Evolutionary conservation across 2,888 invertebrate genomes (phyloP).

Genomic region (Drosophila eohydei): DNA sequence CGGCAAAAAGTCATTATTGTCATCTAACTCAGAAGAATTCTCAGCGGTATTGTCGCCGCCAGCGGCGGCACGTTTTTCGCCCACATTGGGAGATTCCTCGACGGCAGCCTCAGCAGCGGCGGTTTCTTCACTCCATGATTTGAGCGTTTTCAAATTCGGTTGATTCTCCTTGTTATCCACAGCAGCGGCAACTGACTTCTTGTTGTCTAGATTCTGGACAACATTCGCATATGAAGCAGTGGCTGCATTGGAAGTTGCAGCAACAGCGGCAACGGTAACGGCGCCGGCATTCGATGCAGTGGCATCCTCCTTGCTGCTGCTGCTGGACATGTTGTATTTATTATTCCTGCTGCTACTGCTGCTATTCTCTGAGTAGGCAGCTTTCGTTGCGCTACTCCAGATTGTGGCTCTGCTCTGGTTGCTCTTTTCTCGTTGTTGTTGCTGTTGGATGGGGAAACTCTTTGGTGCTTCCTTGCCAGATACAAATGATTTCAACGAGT

Average conservation of each 20-base stretch:
- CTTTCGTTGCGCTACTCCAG: constrained; percentile 57
- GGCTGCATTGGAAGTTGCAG: constrained; percentile 63
- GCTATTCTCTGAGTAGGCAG: constrained; percentile 65
- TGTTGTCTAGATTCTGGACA: constrained; percentile 86
- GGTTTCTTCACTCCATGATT: constrained; percentile 84
- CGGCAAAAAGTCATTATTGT: constrained; percentile 84
- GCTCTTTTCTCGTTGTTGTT: constrained; percentile 26
- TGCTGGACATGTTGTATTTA: constrained; percentile 80
- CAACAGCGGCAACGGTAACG: constrained; percentile 85
- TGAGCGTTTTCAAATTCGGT: constrained; percentile 78
- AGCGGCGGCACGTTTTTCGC: constrained; percentile 84
- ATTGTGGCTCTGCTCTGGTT: constrained; percentile 49
- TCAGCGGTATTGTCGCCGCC: constrained; percentile 82
- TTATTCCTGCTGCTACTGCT: constrained; percentile 32
- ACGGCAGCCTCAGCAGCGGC: constrained; percentile 71
- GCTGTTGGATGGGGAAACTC: constrained; percentile 74
- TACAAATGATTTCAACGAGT: constrained; percentile 46
- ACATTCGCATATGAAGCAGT: constrained; percentile 89
- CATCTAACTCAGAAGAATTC: constrained; percentile 84
- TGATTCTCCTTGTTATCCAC: constrained; percentile 82
- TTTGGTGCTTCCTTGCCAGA: constrained; percentile 80
- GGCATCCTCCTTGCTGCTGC: constrained; percentile 82
- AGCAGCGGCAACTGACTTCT: constrained; percentile 54
- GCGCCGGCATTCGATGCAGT: constrained; percentile 60
- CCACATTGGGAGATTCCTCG: constrained; percentile 74